Evolutionary conservation across 2,113 vertebrate genomes (phyloP).

Genomic region (Mustelus asterias): DNA sequence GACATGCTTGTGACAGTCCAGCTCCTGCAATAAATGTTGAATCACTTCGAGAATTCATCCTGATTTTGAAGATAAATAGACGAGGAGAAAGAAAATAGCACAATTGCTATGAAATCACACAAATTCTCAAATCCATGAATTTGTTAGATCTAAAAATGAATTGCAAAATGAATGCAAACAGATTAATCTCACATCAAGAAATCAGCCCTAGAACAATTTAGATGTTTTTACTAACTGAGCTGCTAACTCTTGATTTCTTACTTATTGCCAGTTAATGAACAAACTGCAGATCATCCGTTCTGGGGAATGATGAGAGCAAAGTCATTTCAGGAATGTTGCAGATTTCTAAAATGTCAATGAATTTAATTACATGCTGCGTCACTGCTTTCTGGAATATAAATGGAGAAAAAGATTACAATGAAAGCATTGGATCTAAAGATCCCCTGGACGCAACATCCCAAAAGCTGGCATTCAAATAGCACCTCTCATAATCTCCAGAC

Average conservation of each 20-base stretch:
- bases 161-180: background rate
- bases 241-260: background rate
- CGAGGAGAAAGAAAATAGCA: background rate
- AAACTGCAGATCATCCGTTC: background rate
- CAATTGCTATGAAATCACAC: background rate
- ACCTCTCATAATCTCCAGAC: no score
- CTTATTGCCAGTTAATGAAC: background rate
- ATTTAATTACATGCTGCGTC: no score
- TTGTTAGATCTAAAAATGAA: conserved; percentile 7
- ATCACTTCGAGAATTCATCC: no score
- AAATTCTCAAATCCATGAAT: background rate
- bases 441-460: background rate
- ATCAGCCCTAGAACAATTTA: background rate
- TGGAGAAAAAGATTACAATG: background rate
- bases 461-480: no score
- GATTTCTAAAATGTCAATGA: background rate
- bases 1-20: background rate
- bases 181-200: background rate
- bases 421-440: background rate
- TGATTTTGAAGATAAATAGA: no score
- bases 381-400: background rate
- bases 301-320: background rate
- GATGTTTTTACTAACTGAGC: background rate
- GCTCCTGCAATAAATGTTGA: background rate
- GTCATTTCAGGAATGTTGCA: background rate